phyloP scores from a whole-genome alignment of 2,797 vertebrate genomes.

The Anguilla pacifica region DNA sequence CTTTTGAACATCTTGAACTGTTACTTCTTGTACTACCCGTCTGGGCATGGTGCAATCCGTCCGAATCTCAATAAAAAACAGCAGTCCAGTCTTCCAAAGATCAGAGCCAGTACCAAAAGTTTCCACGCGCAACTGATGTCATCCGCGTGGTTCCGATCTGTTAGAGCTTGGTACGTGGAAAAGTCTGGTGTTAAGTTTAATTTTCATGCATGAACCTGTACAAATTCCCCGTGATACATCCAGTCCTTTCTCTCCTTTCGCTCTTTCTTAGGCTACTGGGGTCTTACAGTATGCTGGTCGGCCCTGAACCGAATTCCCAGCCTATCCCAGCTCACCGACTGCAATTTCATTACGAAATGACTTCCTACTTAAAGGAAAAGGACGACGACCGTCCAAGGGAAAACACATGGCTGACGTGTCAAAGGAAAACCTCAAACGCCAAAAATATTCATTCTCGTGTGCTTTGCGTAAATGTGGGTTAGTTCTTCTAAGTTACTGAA shows the following conservation, averaged over 20 bases:
- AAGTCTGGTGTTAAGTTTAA: conserved; percentile 25
- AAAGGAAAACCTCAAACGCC: background rate
- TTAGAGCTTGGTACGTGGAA: conserved; percentile 28
- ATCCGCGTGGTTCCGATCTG: conserved; percentile 50
- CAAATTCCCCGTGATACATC: conserved; percentile 50
- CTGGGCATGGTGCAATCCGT: conserved; percentile 70
- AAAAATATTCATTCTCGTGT: background rate
- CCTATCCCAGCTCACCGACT: conserved; percentile 78
- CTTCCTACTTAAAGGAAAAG: conserved; percentile 44
- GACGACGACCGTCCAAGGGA: background rate
- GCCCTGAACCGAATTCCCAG: conserved; percentile 71
- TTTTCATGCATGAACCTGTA: conserved; percentile 45
- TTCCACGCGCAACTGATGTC: conserved; percentile 52
- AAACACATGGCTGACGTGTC: background rate
- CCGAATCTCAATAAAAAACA: conserved; percentile 33
- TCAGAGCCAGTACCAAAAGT: conserved; percentile 59
- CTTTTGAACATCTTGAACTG: conserved; percentile 81
- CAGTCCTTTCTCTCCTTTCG: conserved; percentile 34
- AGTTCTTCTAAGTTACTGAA: background rate
- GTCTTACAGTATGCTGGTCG: conserved; percentile 46
- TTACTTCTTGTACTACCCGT: conserved; percentile 76
- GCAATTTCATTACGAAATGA: conserved; percentile 51
- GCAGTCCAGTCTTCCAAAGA: conserved; percentile 44
- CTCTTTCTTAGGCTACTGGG: conserved; percentile 32
- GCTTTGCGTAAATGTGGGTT: background rate